Percentiles rank a stretch among this genome's conserved stretches.
Evolutionary conservation across 2,888 invertebrate genomes (phyloP).

Genomic region (Molorchus minor): DNA sequence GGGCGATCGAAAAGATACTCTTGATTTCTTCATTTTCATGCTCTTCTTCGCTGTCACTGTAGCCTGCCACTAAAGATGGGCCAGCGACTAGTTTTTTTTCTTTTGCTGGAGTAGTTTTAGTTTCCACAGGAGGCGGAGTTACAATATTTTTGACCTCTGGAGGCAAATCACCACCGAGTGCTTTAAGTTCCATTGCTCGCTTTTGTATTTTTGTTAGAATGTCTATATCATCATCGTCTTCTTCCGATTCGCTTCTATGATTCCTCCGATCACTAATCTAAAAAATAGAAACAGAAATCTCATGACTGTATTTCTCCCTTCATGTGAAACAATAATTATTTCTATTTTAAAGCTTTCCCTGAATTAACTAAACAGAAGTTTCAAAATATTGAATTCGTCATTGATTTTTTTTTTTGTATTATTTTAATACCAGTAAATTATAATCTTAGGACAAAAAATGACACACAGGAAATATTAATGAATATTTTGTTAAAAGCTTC

Average conservation of each 20-base stretch:
- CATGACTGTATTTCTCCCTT: no score
- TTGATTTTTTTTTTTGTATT: no score
- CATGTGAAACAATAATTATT: no score
- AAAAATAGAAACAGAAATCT: no score
- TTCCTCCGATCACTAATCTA: constrained; percentile 5
- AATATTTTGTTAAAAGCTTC: constrained; percentile 43
- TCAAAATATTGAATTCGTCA: no score
- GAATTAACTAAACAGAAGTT: no score
- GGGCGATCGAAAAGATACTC: constrained; percentile 25
- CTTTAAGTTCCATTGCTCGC: constrained; percentile 61
- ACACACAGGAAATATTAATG: no score
- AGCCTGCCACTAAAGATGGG: constrained; percentile 66
- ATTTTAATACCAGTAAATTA: no score
- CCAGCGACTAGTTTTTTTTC: constrained; percentile 43
- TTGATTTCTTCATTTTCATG: constrained; percentile 48
- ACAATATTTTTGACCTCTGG: constrained; percentile 55
- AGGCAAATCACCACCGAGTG: constrained; percentile 60
- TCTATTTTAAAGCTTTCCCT: no score
- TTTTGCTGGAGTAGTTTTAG: constrained; percentile 20
- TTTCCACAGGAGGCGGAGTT: constrained; percentile 27
- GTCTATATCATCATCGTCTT: constrained; percentile 60
- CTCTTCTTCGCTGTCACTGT: constrained; percentile 66
- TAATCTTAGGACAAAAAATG: no score
- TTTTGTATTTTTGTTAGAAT: constrained; percentile 61
- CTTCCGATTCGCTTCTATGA: constrained; percentile 34